A percentile compares a stretch with the other conserved stretches of the same genome.
Conservation (phyloP, 2,888 invertebrate species). For the Macrosoma leucophasiata region DNA sequence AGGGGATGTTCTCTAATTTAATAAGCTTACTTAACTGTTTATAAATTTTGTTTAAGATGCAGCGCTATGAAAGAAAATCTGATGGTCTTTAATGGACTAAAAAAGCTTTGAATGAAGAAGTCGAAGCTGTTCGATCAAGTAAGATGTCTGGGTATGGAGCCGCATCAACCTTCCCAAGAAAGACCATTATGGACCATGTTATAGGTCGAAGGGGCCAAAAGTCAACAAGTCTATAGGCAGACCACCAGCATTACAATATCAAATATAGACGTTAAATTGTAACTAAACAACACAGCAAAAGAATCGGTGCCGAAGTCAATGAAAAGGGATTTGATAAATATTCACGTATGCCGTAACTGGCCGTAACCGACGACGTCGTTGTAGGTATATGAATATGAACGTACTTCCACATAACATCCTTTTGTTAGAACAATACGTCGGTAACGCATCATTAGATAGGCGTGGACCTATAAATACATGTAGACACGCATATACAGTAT, state of each 20-base stretch:
- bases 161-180: not conserved
- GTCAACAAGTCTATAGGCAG: not conserved
- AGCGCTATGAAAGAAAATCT: not conserved
- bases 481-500: too few species aligned
- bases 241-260: too few species aligned
- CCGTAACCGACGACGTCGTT: too few species aligned
- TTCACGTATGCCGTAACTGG: too few species aligned
- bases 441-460: slow-evolving; percentile 7
- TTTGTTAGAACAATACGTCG: slow-evolving; percentile 12
- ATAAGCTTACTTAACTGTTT: too few species aligned
- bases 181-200: slow-evolving; percentile 1
- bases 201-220: slow-evolving; percentile 1
- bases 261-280: not conserved
- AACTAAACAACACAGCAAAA: too few species aligned
- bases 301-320: too few species aligned
- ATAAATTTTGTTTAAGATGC: too few species aligned
- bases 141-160: slow-evolving; percentile 2
- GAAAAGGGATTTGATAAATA: too few species aligned
- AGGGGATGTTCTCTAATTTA: too few species aligned
- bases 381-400: too few species aligned
- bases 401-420: slow-evolving; percentile 19
- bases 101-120: not conserved
- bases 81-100: not conserved
- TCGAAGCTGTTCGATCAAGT: slow-evolving; percentile 3
- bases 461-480: too few species aligned